These are phyloP conservation scores for Muntiacus muntjak DNA, from an alignment of 2,113 vertebrate genomes.

Conservation along the genomic window DNA sequence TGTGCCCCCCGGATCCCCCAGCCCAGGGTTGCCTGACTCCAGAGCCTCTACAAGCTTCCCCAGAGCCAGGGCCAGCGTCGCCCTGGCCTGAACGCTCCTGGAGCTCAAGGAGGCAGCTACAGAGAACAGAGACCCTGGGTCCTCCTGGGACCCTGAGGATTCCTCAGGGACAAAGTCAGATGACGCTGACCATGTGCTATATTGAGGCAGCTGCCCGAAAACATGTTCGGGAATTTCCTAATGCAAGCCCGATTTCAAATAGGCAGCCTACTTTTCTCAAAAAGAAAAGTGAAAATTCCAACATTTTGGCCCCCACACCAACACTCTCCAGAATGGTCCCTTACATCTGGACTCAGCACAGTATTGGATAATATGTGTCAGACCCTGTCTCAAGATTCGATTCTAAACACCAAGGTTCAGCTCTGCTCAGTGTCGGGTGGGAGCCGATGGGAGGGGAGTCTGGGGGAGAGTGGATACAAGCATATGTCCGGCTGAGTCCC, in stretches of 20 bases:
- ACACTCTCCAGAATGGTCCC: not conserved
- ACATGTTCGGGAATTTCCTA: not conserved
- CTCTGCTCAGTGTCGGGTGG: not conserved
- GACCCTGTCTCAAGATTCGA: not conserved
- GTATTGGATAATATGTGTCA: not conserved
- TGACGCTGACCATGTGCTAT: not conserved
- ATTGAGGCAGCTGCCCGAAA: not conserved
- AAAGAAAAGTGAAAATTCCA: not conserved
- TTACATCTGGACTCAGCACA: not conserved
- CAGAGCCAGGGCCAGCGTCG: not conserved
- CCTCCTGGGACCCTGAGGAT: not conserved
- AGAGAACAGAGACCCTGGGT: not conserved
- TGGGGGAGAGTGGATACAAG: not conserved
- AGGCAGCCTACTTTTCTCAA: not conserved
- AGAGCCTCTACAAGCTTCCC: not conserved
- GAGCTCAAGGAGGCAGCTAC: not conserved
- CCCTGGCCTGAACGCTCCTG: not conserved
- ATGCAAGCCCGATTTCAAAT: not conserved
- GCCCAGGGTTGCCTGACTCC: too few relatives aligned
- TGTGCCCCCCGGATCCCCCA: too few relatives aligned
- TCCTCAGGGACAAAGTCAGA: not conserved
- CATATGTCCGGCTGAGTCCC: not conserved
- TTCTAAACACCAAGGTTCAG: not conserved
- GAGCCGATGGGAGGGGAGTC: not conserved
- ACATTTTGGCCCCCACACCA: not conserved